phyloP scores from a whole-genome alignment of 2,113 vertebrate species.

The Turnix velox region DNA sequence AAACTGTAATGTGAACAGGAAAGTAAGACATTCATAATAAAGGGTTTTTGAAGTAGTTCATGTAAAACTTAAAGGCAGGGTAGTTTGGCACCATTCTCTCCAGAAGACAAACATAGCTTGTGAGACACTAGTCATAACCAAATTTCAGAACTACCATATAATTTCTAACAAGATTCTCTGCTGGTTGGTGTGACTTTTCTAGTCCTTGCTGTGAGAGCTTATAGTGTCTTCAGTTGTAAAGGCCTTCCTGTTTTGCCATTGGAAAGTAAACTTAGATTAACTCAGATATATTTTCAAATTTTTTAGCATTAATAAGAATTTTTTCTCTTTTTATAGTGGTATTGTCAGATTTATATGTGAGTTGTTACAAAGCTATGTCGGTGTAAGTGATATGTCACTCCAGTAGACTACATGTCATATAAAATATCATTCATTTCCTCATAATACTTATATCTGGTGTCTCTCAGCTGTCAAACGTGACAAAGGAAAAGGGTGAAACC shows the following conservation, averaged over 20 bases:
- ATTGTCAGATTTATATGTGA: neutral
- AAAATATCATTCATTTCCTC: neutral
- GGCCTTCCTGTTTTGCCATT: neutral
- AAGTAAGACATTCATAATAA: neutral
- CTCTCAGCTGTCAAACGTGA: neutral
- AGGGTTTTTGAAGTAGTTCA: neutral
- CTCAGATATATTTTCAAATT: neutral
- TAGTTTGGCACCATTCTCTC: neutral
- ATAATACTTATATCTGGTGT: neutral
- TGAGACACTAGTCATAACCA: neutral
- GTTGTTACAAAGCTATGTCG: neutral
- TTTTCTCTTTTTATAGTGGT: neutral
- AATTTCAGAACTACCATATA: neutral
- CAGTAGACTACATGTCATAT: neutral
- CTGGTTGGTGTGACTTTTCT: neutral
- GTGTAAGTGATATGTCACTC: neutral
- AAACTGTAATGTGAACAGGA: neutral
- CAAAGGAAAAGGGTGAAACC: neutral
- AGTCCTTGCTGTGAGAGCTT: neutral
- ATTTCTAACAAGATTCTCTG: neutral
- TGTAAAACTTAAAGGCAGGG: neutral
- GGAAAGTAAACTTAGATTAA: neutral
- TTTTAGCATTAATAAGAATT: neutral
- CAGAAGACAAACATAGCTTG: neutral
- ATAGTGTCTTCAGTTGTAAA: neutral